Evolutionary conservation across 2,113 vertebrate genomes (phyloP).

Genomic region (Chloropsis hardwickii): DNA sequence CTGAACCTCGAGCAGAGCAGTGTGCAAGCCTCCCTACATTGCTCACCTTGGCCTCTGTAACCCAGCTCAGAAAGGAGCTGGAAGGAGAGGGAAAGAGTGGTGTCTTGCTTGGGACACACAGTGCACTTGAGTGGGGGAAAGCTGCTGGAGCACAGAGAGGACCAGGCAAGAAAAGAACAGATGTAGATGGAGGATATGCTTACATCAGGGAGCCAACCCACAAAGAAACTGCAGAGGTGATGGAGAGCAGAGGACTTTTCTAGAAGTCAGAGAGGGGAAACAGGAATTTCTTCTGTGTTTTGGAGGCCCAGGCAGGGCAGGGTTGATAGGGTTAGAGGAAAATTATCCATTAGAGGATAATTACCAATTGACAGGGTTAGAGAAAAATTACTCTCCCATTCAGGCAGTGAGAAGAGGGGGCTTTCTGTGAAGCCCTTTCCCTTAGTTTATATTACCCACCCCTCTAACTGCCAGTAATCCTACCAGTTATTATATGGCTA

Average conservation of each 20-base stretch:
- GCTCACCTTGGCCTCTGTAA: neutral
- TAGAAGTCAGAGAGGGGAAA: neutral
- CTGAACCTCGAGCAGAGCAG: neutral
- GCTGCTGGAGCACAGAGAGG: neutral
- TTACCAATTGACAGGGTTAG: rapidly evolving
- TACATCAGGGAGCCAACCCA: neutral
- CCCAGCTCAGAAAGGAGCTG: neutral
- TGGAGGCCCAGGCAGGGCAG: neutral
- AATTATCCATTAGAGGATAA: no score
- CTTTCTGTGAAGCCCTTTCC: neutral
- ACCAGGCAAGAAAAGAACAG: neutral
- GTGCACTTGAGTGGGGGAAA: neutral
- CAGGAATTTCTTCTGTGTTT: neutral
- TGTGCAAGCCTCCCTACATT: neutral
- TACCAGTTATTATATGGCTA: neutral
- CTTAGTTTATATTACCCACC: neutral
- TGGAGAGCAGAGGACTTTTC: neutral
- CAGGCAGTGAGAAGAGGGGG: neutral
- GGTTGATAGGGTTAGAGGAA: neutral
- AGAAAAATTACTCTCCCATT: neutral
- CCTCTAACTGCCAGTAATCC: neutral
- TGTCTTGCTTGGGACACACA: neutral
- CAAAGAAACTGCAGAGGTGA: neutral
- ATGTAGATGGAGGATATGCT: neutral
- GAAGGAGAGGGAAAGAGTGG: neutral